These are phyloP conservation scores for Penelope pileata DNA, from an alignment of 2,113 vertebrate genomes.

Conservation along the genomic window DNA sequence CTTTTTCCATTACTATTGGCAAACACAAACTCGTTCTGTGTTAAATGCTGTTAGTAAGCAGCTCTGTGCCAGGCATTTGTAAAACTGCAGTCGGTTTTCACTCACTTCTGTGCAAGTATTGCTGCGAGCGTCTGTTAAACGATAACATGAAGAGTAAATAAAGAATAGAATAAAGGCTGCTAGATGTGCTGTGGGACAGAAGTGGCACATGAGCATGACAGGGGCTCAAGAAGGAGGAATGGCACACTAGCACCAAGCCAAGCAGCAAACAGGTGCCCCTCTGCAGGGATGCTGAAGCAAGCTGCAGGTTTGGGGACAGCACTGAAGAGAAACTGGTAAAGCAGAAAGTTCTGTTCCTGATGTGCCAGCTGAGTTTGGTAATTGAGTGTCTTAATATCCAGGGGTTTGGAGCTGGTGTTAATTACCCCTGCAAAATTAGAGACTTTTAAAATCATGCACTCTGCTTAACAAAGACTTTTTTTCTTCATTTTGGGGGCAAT, in stretches of 20 bases:
- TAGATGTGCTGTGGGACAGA: no score
- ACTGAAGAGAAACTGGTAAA: no score
- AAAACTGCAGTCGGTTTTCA: neutral
- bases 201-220: no score
- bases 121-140: neutral
- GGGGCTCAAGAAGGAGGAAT: no score
- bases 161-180: no score
- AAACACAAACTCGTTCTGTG: neutral
- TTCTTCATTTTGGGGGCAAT: neutral
- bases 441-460: neutral
- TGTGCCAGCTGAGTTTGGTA: neutral
- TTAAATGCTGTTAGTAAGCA: rapidly evolving
- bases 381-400: neutral
- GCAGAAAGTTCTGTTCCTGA: neutral
- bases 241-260: no score
- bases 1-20: neutral
- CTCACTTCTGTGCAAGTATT: neutral
- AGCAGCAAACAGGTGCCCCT: no score
- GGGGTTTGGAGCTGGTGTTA: neutral
- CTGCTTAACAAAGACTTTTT: neutral
- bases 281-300: no score
- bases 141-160: neutral
- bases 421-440: neutral
- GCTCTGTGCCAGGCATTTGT: no score
- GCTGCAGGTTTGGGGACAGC: no score